These are phyloP conservation scores for Aplodontia rufa DNA, from an alignment of 2,113 vertebrate species.

Conservation along the genomic window DNA sequence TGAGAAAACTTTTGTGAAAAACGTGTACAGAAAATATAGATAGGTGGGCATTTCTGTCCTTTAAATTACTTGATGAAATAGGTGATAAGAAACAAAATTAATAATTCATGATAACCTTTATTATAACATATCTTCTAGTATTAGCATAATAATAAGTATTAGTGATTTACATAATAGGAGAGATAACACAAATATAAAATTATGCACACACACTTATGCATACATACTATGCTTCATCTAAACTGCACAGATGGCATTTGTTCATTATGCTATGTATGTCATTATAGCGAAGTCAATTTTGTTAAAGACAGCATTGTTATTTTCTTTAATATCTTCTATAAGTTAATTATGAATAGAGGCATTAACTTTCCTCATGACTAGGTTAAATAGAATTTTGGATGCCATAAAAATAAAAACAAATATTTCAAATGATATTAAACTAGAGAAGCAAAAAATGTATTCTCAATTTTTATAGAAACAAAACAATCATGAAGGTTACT, in stretches of 20 bases:
- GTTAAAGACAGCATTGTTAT: neutral
- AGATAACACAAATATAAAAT: constrained; percentile 36
- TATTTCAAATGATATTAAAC: constrained; percentile 5
- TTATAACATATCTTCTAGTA: constrained; percentile 22
- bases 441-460: neutral
- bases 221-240: neutral
- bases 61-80: constrained; percentile 58
- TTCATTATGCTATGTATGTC: neutral
- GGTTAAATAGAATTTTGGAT: constrained; percentile 10
- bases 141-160: constrained; percentile 63
- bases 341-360: neutral
- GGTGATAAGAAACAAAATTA: constrained; percentile 55
- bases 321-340: constrained; percentile 16
- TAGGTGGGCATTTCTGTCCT: constrained; percentile 13
- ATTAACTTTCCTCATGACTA: constrained; percentile 11
- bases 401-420: neutral
- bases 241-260: neutral
- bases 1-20: neutral
- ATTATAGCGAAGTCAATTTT: constrained; percentile 2
- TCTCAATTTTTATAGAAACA: constrained; percentile 22
- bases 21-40: neutral
- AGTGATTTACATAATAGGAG: constrained; percentile 59
- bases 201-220: neutral
- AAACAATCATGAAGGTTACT: neutral
- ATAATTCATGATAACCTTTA: constrained; percentile 53